These are phyloP conservation scores for Linepithema humile DNA, from an alignment of 1,140 invertebrate genomes.

Conservation along the genomic window DNA sequence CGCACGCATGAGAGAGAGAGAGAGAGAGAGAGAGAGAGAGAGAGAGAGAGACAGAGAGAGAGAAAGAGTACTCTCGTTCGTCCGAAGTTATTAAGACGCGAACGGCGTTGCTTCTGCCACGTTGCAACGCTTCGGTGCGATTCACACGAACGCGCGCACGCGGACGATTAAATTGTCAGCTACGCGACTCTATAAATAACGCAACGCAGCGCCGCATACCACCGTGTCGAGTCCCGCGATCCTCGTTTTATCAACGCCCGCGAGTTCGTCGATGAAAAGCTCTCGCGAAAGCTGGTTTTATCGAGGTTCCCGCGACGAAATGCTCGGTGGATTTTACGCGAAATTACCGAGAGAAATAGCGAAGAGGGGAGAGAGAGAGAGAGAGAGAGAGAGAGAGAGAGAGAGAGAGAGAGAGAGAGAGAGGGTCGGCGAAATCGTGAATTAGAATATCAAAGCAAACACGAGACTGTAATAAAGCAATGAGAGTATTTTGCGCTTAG, in stretches of 20 bases:
- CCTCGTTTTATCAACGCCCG: conserved; percentile 63
- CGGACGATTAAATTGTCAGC: conserved; percentile 76
- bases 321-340: conserved; percentile 3
- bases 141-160: conserved; percentile 68
- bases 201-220: conserved; percentile 54
- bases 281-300: conserved; percentile 42
- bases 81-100: conserved; percentile 69
- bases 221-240: conserved; percentile 52
- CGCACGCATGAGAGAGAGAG: too few species aligned
- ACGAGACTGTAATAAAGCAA: background rate
- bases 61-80: conserved; percentile 10
- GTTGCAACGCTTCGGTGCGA: conserved; percentile 62
- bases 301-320: conserved; percentile 23
- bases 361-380: background rate
- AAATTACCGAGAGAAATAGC: background rate
- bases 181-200: conserved; percentile 76
- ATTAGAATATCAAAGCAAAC: background rate
- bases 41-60: too few species aligned
- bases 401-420: conserved; percentile 27
- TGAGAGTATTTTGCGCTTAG: background rate
- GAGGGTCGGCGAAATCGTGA: background rate
- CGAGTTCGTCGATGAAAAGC: conserved; percentile 62
- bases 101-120: conserved; percentile 47
- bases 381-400: background rate
- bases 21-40: too few species aligned